These are phyloP conservation scores for Eidolon helvum DNA, from an alignment of 2,113 vertebrate species.

Conservation along the genomic window DNA sequence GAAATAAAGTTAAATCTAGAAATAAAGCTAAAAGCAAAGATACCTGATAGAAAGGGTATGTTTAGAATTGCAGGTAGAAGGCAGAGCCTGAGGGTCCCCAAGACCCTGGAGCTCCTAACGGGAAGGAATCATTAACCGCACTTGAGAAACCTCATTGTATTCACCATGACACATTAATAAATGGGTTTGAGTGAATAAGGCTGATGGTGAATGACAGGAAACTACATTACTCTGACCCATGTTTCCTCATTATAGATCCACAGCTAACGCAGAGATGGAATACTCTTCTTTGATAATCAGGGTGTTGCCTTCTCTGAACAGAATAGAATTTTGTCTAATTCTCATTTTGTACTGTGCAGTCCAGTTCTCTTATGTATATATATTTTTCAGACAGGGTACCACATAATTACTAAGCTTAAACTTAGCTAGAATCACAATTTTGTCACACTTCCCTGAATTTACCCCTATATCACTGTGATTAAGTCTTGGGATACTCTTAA, in stretches of 20 bases:
- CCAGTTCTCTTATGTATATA: background rate
- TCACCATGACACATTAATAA: background rate
- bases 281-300: background rate
- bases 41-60: background rate
- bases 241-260: background rate
- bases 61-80: background rate
- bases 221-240: background rate
- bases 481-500: background rate
- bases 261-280: background rate
- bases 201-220: background rate
- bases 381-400: background rate
- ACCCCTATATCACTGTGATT: background rate
- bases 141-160: background rate
- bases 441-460: background rate
- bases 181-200: background rate
- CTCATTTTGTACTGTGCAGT: background rate
- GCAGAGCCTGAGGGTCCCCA: background rate
- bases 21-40: background rate
- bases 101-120: background rate
- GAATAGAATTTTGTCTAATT: background rate
- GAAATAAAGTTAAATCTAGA: background rate
- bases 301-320: background rate
- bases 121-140: background rate
- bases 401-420: background rate
- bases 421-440: background rate